Percentiles rank a stretch among this genome's conserved stretches.
Evolutionary conservation across 2,888 invertebrate species (phyloP).

Genomic region (Calephelis perditalis): DNA sequence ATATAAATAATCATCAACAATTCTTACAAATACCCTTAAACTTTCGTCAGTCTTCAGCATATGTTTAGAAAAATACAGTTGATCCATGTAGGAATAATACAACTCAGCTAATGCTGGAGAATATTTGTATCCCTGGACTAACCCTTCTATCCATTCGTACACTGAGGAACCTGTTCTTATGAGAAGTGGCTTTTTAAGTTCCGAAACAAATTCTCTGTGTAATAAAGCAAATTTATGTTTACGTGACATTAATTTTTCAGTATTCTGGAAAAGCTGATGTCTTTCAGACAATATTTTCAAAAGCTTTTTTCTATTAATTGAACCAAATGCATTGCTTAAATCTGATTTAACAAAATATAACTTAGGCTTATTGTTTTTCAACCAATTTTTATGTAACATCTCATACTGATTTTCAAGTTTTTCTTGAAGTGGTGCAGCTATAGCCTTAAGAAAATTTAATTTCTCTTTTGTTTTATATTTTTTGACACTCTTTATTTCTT

Average conservation of each 20-base stretch:
- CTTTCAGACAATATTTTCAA: slow-evolving; percentile 50
- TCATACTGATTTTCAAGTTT: slow-evolving; percentile 52
- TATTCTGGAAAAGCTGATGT: slow-evolving; percentile 43
- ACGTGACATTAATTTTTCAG: slow-evolving; percentile 40
- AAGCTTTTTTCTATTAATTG: slow-evolving; percentile 54
- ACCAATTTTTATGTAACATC: slow-evolving; percentile 49
- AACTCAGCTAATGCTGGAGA: slow-evolving; percentile 71
- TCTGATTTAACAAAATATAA: slow-evolving; percentile 69
- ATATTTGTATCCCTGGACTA: slow-evolving; percentile 70
- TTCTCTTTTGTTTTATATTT: slow-evolving; percentile 58
- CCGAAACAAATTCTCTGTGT: slow-evolving; percentile 54
- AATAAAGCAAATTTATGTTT: slow-evolving; percentile 51
- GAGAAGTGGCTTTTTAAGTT: slow-evolving; percentile 55
- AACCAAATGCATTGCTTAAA: slow-evolving; percentile 70
- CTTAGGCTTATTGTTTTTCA: slow-evolving; percentile 47
- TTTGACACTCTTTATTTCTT: slow-evolving; percentile 38
- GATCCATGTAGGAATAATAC: slow-evolving; percentile 61
- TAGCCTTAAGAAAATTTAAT: slow-evolving; percentile 46
- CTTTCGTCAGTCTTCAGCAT: slow-evolving; percentile 34
- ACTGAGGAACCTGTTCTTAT: slow-evolving; percentile 65
- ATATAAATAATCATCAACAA: slow-evolving; percentile 72
- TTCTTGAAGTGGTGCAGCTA: slow-evolving; percentile 39
- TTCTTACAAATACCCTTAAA: slow-evolving; percentile 54
- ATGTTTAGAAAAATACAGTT: slow-evolving; percentile 48
- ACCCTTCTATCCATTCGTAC: slow-evolving; percentile 65